Evolutionary conservation across 2,113 vertebrate genomes (phyloP), one percentile per base, ranked within the genome.

Genomic region (Urocynchramus pylzowi): DNA sequence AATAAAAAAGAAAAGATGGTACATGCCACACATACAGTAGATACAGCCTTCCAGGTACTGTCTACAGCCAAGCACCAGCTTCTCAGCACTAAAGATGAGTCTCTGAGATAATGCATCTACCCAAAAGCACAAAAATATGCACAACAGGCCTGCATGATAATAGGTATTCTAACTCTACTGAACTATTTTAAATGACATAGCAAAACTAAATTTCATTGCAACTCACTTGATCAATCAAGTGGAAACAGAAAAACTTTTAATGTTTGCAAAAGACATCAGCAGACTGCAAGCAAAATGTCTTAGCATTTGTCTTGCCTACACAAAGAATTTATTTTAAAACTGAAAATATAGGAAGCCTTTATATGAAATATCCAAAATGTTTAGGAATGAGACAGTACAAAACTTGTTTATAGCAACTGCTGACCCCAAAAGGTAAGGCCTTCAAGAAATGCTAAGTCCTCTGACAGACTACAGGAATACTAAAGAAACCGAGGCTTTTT

Each of bases 191-290:
- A 92, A 93, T 69, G 78, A 95, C 67, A 78, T 6, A 56, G 67
- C 71, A 65, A 88, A 86, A 87, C 77, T 77, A 95, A 92, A 92
- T 91, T 87, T 80, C 81, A 84, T 78, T 63, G 65, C 75, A 92
- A 71, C 79, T 83, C 89, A 92, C 92, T 95, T 89, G 91, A 95
- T 97, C 85, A 91, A 60, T 93, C 92, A 96, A 91, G 84, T 50
- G 79, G 42, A 96, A 97, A 93, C 28, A 77, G 78, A 76, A 92
- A 87, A 68, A 85, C 27, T 90, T 90, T 57, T 60, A 74, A 47
- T 84, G 82, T 88, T 83, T 89, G 79, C 78, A 93, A 73, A 94
- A 95, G 57, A 54, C 74, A 93, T 53, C 73, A 89, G 69, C 59
- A 87, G 70, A 88, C 45, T 35, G n/a, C 27, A 88, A 80, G 84